phyloP scores from a whole-genome alignment of 2,888 invertebrate genomes.

The Pammene fasciana region DNA sequence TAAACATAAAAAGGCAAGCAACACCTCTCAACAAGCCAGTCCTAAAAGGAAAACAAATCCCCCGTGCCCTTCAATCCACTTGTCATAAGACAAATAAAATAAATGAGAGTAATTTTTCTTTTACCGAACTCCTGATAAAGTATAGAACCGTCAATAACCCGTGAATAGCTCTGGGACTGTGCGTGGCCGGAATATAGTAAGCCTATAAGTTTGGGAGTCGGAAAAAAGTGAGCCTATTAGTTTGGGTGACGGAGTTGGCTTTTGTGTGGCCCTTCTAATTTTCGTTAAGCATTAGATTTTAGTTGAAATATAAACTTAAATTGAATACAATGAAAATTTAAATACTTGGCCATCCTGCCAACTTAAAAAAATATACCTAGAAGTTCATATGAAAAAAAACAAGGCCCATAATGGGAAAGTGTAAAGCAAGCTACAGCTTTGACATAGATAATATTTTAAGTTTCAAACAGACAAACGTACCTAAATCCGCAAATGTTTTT shows the following conservation, averaged over 20 bases:
- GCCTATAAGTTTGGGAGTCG: slow-evolving; percentile 20
- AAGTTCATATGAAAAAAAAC: no score
- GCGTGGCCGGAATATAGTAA: slow-evolving; percentile 37
- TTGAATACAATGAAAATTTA: no score
- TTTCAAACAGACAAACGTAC: no score
- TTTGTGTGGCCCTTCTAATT: neutral
- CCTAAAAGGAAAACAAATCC: neutral
- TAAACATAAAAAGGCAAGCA: neutral
- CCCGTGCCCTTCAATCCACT: slow-evolving; percentile 20
- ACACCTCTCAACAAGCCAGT: neutral
- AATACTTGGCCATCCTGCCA: no score
- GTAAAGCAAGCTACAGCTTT: no score
- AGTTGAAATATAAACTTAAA: neutral
- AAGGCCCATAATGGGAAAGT: no score
- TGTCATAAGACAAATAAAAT: slow-evolving; percentile 39
- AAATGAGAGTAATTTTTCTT: slow-evolving; percentile 37
- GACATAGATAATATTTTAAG: no score
- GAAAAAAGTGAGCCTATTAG: slow-evolving; percentile 22
- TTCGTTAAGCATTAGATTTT: no score
- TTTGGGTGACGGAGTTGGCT: slow-evolving; percentile 20
- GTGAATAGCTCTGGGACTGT: slow-evolving; percentile 38
- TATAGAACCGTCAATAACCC: slow-evolving; percentile 36
- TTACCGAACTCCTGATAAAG: slow-evolving; percentile 25
- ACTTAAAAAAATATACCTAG: neutral
- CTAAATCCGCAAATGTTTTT: no score